Percentiles rank a stretch among this genome's conserved stretches.
Conservation (phyloP, 1,140 invertebrate species). For the Calycopis cecrops region DNA sequence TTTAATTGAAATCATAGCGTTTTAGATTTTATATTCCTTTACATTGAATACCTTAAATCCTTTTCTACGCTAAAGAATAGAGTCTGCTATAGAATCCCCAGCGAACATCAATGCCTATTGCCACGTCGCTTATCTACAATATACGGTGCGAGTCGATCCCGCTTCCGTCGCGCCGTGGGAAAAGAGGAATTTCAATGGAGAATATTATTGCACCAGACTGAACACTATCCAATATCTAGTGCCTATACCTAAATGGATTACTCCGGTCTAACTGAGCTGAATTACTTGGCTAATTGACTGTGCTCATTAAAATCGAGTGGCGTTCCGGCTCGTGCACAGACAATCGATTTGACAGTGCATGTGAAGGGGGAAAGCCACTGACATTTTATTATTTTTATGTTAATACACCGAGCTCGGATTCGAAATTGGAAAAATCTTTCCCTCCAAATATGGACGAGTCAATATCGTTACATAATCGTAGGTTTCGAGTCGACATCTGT, state of each 20-base stretch:
- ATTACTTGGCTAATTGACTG: not conserved
- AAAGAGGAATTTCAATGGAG: slow-evolving; percentile 20
- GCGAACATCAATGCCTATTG: slow-evolving; percentile 70
- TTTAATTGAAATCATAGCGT: slow-evolving; percentile 18
- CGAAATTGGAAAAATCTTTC: slow-evolving; percentile 40
- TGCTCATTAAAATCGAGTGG: slow-evolving; percentile 32
- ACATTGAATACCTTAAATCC: slow-evolving; percentile 56
- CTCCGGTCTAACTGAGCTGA: too few species aligned
- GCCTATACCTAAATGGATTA: not conserved
- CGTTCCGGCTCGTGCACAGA: slow-evolving; percentile 32
- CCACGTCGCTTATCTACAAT: slow-evolving; percentile 65
- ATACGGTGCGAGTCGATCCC: slow-evolving; percentile 33
- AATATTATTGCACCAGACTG: slow-evolving; percentile 8
- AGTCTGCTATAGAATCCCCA: slow-evolving; percentile 63
- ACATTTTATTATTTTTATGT: slow-evolving; percentile 69
- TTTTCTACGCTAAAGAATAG: slow-evolving; percentile 61
- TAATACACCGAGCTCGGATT: slow-evolving; percentile 43
- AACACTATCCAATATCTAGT: not conserved
- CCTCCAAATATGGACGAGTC: slow-evolving; percentile 6
- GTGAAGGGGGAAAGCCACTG: slow-evolving; percentile 37
- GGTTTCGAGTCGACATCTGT: slow-evolving; percentile 38
- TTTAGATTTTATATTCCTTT: slow-evolving; percentile 45
- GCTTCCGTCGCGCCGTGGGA: slow-evolving; percentile 27
- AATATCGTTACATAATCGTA: slow-evolving; percentile 8
- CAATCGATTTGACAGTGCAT: slow-evolving; percentile 49